Evolutionary conservation across 2,888 invertebrate genomes (phyloP), one percentile per base, ranked within the genome.

Genomic region (Trachelus stipa): DNA sequence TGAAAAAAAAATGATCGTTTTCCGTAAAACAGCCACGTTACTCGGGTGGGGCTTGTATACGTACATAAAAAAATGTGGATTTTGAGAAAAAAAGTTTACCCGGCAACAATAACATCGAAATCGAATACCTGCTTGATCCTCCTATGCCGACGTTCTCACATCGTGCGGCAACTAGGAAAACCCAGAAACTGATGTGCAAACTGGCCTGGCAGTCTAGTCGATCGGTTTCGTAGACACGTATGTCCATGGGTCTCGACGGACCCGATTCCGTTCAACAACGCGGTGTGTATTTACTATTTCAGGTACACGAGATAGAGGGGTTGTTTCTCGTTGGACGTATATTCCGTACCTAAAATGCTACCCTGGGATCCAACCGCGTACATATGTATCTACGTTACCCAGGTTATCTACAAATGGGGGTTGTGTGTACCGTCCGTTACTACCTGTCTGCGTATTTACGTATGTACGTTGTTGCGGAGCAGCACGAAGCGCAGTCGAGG

Each of bases 241-340:
- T 84, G 84, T 83, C 82, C 31, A 80, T 79, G 81, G 79, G 84
- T 83, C 85, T 84, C 85, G 34, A 74, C 80, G 84, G 86, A 79
- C 82, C 73, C 74, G 83, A 84, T 87, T 85, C 81, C 78, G 78
- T 78, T 81, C 81, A 80, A 84, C 83, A 81, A 82, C 83, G 81
- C 81, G 81, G 79, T 81, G 56, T 56, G 85, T 86, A 85, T 88
- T 86, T 85, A 86, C 86, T 83, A 86, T 88, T 87, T 88, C 83
- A 83, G 82, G 80, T 85, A 84, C 81, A 83, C 79, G 77, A 76
- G 56, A 79, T 76, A 76, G 81, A 76, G 79, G 80, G 80, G 82
- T 81, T 80, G 84, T 82, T 82, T 79, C 75, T 68, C 77, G 82
- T 81, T 79, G 79, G 78, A 82, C 81, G 75, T 79, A 81, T 34